Conservation (phyloP, 2,113 vertebrate genomes). For the Trogon melanurus region DNA sequence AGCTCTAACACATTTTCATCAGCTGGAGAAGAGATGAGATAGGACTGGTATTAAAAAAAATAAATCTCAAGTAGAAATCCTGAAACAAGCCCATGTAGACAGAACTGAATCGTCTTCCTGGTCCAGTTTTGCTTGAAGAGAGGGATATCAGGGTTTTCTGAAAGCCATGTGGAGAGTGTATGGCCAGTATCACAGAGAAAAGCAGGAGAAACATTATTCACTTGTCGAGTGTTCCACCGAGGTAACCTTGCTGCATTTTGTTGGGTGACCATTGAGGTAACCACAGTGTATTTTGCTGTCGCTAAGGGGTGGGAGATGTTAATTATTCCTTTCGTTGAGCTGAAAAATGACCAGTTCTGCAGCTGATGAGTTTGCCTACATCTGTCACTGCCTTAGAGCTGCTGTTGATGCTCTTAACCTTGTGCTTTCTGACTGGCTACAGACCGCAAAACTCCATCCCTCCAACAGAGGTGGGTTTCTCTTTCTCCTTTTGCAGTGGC, state of each 20-base stretch:
- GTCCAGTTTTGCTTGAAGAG: neutral
- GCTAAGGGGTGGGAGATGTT: neutral
- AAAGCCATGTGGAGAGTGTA: neutral
- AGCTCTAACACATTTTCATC: neutral
- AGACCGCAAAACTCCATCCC: neutral
- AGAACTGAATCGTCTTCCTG: neutral
- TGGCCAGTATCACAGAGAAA: neutral
- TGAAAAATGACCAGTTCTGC: neutral
- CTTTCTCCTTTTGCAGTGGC: neutral
- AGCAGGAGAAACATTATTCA: neutral
- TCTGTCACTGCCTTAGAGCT: neutral
- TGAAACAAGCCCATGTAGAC: neutral
- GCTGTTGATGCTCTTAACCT: neutral
- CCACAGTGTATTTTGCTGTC: neutral
- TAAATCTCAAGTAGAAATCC: neutral
- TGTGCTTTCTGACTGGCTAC: neutral
- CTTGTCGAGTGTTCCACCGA: neutral
- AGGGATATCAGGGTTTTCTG: neutral
- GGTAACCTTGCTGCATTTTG: neutral
- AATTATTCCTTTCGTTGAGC: neutral
- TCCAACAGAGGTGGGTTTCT: neutral
- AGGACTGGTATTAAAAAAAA: neutral
- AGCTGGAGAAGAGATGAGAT: neutral
- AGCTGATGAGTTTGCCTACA: neutral
- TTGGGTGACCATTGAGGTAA: neutral